Conservation (phyloP, 2,113 vertebrate species). For the Pogona vitticeps region DNA sequence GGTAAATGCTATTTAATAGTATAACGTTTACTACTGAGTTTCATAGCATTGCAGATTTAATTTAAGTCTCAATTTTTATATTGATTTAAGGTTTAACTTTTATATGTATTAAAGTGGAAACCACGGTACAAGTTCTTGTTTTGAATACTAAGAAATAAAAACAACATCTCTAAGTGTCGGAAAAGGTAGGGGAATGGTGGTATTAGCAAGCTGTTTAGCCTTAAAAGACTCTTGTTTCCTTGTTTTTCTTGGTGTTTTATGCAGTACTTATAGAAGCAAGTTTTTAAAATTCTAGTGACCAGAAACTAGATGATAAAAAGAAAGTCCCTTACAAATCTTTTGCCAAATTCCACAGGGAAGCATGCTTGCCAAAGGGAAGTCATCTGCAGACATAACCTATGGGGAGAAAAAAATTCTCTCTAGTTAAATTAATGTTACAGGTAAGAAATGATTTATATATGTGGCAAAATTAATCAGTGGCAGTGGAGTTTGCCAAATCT, state of each 20-base stretch:
- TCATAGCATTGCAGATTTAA: no score
- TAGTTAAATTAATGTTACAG: conserved; percentile 9
- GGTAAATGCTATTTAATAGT: not conserved
- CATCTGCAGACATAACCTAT: conserved; percentile 50
- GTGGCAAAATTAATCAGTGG: conserved; percentile 16
- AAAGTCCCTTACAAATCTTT: conserved; percentile 15
- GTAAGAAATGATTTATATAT: not conserved
- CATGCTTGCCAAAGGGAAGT: conserved; percentile 52
- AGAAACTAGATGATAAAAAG: conserved; percentile 45
- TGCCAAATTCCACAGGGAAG: conserved; percentile 44
- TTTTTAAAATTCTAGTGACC: conserved; percentile 42
- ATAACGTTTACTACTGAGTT: not conserved
- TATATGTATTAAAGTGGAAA: not conserved
- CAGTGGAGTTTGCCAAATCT: not conserved
- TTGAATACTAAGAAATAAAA: not conserved
- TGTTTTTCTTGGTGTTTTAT: not conserved
- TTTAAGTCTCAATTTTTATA: not conserved
- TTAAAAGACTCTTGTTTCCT: not conserved
- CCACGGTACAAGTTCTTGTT: not conserved
- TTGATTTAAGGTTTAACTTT: not conserved
- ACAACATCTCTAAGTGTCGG: not conserved
- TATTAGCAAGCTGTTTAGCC: not conserved
- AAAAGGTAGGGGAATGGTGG: not conserved
- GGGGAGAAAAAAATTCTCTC: conserved; percentile 21
- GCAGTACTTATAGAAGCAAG: not conserved